phyloP scores from a whole-genome alignment of 2,888 invertebrate species.

The Idaea aversata region DNA sequence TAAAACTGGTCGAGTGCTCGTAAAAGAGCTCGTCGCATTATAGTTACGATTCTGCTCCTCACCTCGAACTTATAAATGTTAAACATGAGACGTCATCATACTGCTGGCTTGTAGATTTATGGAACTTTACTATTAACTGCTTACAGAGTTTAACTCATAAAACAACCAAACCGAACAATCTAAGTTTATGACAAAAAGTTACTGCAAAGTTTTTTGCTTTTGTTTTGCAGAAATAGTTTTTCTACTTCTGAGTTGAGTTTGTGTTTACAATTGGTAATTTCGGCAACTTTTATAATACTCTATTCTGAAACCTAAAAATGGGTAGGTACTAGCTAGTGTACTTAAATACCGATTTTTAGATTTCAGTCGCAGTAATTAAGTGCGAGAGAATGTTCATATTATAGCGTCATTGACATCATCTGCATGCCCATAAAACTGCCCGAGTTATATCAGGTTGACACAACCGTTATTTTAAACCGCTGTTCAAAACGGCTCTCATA shows the following conservation, averaged over 20 bases:
- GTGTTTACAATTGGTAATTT: too few relatives aligned
- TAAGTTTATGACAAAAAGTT: neutral
- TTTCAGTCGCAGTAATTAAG: conserved; percentile 19
- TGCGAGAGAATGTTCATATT: conserved; percentile 16
- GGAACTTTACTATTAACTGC: neutral
- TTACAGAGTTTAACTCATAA: neutral
- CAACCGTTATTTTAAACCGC: conserved; percentile 45
- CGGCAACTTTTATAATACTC: neutral
- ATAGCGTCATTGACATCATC: conserved; percentile 30
- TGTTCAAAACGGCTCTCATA: conserved; percentile 32
- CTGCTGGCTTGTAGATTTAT: conserved; percentile 3
- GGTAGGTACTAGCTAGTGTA: neutral
- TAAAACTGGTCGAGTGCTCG: conserved; percentile 50
- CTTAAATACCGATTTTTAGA: neutral
- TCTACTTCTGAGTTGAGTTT: too few relatives aligned
- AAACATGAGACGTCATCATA: conserved; percentile 21
- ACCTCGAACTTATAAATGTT: conserved; percentile 49
- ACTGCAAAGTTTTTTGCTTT: neutral
- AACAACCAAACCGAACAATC: neutral
- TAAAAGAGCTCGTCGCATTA: conserved; percentile 54
- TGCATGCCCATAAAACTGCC: conserved; percentile 34
- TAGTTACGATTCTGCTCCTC: conserved; percentile 50
- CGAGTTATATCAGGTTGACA: conserved; percentile 39
- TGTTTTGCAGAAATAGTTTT: too few relatives aligned
- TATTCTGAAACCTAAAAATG: neutral